Base-by-base conservation (phyloP, 2,888 invertebrate genomes). In the Autographa pulchrina region DNA sequence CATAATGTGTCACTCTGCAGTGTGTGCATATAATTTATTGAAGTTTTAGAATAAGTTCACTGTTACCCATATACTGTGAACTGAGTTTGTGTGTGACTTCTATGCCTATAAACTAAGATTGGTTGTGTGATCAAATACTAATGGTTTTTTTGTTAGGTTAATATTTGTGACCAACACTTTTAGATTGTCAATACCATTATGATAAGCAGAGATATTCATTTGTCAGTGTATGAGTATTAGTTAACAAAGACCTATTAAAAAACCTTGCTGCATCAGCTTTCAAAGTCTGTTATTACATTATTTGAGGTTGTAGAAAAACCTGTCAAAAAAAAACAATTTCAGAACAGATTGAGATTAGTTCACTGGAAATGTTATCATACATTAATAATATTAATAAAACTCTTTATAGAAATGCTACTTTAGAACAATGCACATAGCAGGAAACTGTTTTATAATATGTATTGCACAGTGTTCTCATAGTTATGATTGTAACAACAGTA, bases 401-500 rank as follows among this genome's bases (percentile, higher is more conserved):
- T 8, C 41, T 43, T 32, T 13, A 35, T 18, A 43, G 32, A 56
- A 38, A 56, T 25, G 4, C 9, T 16, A 60, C 35, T 65, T 58
- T 13, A n/a, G 43, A 18, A 43, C 31, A 43, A 60, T 14, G 31
- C n/a, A 56, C 52, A 68, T 25, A 32, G 54, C 60, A 75, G 11
- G 61, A 62, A 65, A 59, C 54, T 43, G 13, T 48, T 18, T 67
- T 70, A 70, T 65, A 38, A 60, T 38, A 69, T 65, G 59, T 71
- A 59, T 70, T 60, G 65, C 58, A 62, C 60, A 32, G 25, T 35
- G 67, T 63, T 32, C 20, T 52, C 61, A 69, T 75, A 75, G 64
- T 63, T 70, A 65, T 74, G 68, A 58, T 65, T 58, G 7, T 13
- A 31, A 31, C 65, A 54, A 61, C 43, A 52, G 32, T 60, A 64